Evolutionary conservation across 2,888 invertebrate species (phyloP).

Genomic region (Carterocephalus palaemon): DNA sequence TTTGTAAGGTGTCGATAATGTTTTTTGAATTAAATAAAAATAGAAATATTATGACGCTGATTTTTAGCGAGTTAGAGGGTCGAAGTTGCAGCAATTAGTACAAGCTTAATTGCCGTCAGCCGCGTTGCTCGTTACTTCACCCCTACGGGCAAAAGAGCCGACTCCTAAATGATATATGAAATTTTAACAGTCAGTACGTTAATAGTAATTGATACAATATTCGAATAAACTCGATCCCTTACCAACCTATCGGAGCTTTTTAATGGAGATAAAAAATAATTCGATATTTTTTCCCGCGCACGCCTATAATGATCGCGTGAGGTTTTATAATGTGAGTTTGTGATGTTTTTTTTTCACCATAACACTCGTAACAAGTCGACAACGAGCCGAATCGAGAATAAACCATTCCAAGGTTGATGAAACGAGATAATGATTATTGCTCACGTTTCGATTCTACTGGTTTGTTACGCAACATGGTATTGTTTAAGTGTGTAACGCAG

Average conservation of each 20-base stretch:
- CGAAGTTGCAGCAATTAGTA: too few species aligned
- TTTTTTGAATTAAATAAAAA: too few species aligned
- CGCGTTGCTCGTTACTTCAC: too few species aligned
- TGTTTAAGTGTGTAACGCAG: too few species aligned
- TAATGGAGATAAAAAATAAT: constrained; percentile 49
- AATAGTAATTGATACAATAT: constrained; percentile 1
- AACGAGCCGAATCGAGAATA: constrained; percentile 73
- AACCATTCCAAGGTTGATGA: constrained; percentile 72
- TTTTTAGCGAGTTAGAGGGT: too few species aligned
- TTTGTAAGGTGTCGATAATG: too few species aligned
- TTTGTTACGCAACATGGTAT: too few species aligned
- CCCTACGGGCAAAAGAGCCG: too few species aligned
- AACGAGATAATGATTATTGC: constrained; percentile 72
- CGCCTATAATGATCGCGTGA: constrained; percentile 56
- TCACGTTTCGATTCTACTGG: constrained; percentile 55
- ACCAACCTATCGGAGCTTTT: constrained; percentile 32
- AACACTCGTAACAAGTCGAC: constrained; percentile 66
- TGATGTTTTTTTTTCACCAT: constrained; percentile 52
- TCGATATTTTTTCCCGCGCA: constrained; percentile 47
- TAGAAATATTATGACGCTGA: too few species aligned
- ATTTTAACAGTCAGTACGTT: too few species aligned
- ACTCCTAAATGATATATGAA: too few species aligned
- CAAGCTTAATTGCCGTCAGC: too few species aligned
- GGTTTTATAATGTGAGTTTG: constrained; percentile 66
- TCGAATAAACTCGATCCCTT: constrained; percentile 3